Evolutionary conservation across 2,113 vertebrate species (phyloP), one percentile per base, ranked within the genome.

Genomic region (Onychostoma macrolepis): DNA sequence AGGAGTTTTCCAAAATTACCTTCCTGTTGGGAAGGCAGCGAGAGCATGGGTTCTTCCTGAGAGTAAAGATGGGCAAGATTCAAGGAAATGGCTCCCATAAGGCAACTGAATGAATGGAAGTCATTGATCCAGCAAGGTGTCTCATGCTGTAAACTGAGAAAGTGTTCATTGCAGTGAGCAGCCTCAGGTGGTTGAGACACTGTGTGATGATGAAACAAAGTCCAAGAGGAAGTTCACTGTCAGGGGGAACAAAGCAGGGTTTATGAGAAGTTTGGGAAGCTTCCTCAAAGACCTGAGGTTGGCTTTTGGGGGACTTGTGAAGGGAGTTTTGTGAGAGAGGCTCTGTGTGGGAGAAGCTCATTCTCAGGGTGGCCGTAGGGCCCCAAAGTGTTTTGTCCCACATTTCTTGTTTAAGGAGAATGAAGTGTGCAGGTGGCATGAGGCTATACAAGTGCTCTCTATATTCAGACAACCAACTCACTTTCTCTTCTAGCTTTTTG

Each of bases 401-500:
- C 26, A 21, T 9, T 24, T 45, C 28, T 33, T 36, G 4, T 72
- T n/a, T 75, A 21, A 12, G 19, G 28, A 56, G 65, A 75, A 77
- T 30, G 56, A 36, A 41, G 56, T 36, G 65, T 90, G 89, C 87
- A 90, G 89, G 87, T 90, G 86, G 84, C 89, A 84, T 30, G 4
- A 43, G 50, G 80, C 65, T 78, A 85, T 61, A 89, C 86, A 89
- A 87, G 53, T 69, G 65, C 65, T 82, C 86, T 80, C 89, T 88
- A 58, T 85, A 41, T 72, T 58, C n/a, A 6, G 77, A 79, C 58
- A 56, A 67, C 33, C 71, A 63, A 28, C 48, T 85, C 72, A 33
- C 53, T 45, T 79, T 56, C 80, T 83, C 80, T 65, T 85, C 79
- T 74, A 79, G 26, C 53, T 85, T 83, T 56, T 50, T 83, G 17